Evolutionary conservation across 1,140 invertebrate genomes (phyloP).

Genomic region (Bombus picipes): DNA sequence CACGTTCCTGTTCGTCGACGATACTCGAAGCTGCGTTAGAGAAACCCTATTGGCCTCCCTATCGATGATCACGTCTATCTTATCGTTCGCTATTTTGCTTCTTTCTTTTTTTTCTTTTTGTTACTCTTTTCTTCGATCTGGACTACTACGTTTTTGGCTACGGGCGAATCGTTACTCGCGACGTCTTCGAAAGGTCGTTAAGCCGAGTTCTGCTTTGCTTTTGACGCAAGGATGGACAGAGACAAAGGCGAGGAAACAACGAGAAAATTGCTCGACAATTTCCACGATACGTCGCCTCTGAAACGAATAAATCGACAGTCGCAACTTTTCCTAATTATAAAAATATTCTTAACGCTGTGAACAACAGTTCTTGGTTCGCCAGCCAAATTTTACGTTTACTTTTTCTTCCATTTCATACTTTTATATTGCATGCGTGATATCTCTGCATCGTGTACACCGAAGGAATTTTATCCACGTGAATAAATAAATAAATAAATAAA

Average conservation of each 20-base stretch:
- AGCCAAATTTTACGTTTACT: too few species aligned
- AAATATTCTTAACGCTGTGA: too few species aligned
- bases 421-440: too few species aligned
- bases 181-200: not conserved
- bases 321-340: too few species aligned
- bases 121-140: not conserved
- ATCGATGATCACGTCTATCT: slow-evolving; percentile 71
- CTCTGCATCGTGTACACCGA: too few species aligned
- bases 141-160: not conserved
- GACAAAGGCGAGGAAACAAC: not conserved
- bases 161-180: not conserved
- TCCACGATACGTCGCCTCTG: too few species aligned
- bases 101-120: not conserved
- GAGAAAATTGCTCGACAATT: not conserved
- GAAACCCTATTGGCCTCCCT: slow-evolving; percentile 68
- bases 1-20: slow-evolving; percentile 61
- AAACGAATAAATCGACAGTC: too few species aligned
- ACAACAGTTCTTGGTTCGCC: too few species aligned
- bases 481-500: too few species aligned
- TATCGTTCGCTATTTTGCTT: not conserved
- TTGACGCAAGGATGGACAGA: not conserved
- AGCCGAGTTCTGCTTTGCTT: not conserved
- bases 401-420: too few species aligned
- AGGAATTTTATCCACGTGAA: too few species aligned
- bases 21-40: slow-evolving; percentile 17